phyloP scores from a whole-genome alignment of 2,113 vertebrate species.

The Colius striatus region DNA sequence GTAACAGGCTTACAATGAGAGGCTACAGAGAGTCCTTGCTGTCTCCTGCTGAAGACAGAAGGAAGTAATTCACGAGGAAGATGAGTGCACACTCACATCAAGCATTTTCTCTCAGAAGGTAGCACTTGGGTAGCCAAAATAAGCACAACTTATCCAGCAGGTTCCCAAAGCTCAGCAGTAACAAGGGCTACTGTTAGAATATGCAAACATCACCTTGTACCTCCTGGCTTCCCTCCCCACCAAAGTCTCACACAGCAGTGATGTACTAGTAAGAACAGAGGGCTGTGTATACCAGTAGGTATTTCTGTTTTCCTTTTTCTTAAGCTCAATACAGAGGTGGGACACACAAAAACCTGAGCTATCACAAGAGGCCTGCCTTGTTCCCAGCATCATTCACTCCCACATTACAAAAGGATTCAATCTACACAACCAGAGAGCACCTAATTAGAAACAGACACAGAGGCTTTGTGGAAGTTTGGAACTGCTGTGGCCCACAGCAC shows the following conservation, averaged over 20 bases:
- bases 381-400: not conserved
- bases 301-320: not conserved
- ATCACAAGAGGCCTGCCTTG: not conserved
- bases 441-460: not conserved
- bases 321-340: not conserved
- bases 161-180: not conserved
- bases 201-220: not conserved
- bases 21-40: not conserved
- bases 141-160: not conserved
- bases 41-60: not conserved
- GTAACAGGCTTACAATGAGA: accelerated
- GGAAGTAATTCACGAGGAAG: not conserved
- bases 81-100: not conserved
- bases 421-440: not conserved
- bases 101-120: not conserved
- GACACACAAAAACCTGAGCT: not conserved
- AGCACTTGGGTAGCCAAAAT: not conserved
- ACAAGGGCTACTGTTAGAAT: not conserved
- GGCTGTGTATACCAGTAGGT: accelerated
- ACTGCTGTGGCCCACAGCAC: not conserved
- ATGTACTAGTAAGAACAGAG: not conserved
- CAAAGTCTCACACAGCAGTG: not conserved
- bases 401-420: not conserved
- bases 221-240: not conserved
- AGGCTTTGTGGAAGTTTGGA: not conserved